Conservation (phyloP, 2,888 invertebrate genomes). For the Macrosiphum euphorbiae region DNA sequence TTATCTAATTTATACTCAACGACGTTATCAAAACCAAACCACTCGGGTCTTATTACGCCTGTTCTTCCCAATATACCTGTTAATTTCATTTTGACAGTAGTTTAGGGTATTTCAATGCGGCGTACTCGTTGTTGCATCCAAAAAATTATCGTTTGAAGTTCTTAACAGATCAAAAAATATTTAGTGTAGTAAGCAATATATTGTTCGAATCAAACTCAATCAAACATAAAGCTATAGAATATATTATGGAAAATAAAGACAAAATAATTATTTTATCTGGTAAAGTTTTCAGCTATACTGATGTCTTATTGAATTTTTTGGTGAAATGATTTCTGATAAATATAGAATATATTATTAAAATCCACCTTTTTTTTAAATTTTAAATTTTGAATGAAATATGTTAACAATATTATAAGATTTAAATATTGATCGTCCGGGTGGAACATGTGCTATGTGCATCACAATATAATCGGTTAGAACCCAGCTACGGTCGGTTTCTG, state of each 20-base stretch:
- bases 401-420: not conserved
- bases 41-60: slow-evolving; percentile 43
- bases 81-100: slow-evolving; percentile 44
- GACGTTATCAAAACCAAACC: slow-evolving; percentile 52
- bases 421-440: not conserved
- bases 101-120: not conserved
- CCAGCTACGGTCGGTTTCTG: not conserved
- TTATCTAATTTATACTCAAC: slow-evolving; percentile 55
- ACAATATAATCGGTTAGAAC: not conserved
- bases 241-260: not conserved
- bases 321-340: not conserved
- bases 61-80: slow-evolving; percentile 38
- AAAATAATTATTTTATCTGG: not conserved
- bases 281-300: not conserved
- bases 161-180: not conserved
- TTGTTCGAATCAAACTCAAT: not conserved
- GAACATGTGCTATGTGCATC: not conserved
- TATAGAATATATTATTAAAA: not conserved
- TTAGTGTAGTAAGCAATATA: not conserved
- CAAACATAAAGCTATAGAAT: not conserved
- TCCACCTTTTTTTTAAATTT: not conserved
- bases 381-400: not conserved
- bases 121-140: not conserved
- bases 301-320: not conserved
- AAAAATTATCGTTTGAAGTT: not conserved